These are phyloP conservation scores for Siniperca knerii DNA, from an alignment of 2,113 vertebrate genomes.

Conservation along the genomic window DNA sequence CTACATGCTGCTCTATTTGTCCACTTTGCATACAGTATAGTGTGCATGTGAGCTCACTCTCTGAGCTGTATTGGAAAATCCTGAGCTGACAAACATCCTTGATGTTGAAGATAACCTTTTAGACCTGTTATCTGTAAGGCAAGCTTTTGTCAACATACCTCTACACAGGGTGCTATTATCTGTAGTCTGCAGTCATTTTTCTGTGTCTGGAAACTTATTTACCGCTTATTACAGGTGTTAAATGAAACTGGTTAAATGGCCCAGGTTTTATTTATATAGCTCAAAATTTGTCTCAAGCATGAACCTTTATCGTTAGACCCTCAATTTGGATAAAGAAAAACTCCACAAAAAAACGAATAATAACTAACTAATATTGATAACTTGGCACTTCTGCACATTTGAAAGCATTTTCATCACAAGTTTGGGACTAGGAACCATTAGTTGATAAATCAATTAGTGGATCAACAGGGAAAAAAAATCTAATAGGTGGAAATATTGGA, in stretches of 20 bases:
- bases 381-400: not conserved
- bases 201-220: not conserved
- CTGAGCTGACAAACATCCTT: not conserved
- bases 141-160: conserved; percentile 7
- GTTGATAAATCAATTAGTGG: not conserved
- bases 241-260: not conserved
- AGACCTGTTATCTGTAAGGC: not conserved
- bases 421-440: not conserved
- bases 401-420: not conserved
- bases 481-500: too few species aligned
- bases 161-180: not conserved
- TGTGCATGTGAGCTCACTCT: not conserved
- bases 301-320: not conserved
- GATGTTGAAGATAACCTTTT: not conserved
- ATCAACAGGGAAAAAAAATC: not conserved
- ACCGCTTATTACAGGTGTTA: not conserved
- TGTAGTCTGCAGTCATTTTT: not conserved
- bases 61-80: not conserved
- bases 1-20: not conserved
- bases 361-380: not conserved
- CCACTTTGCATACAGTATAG: not conserved
- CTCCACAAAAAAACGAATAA: not conserved
- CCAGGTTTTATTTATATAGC: not conserved
- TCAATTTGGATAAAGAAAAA: not conserved
- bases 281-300: not conserved